These are phyloP conservation scores for Noctua pronuba DNA, from an alignment of 2,888 invertebrate species.

Conservation along the genomic window DNA sequence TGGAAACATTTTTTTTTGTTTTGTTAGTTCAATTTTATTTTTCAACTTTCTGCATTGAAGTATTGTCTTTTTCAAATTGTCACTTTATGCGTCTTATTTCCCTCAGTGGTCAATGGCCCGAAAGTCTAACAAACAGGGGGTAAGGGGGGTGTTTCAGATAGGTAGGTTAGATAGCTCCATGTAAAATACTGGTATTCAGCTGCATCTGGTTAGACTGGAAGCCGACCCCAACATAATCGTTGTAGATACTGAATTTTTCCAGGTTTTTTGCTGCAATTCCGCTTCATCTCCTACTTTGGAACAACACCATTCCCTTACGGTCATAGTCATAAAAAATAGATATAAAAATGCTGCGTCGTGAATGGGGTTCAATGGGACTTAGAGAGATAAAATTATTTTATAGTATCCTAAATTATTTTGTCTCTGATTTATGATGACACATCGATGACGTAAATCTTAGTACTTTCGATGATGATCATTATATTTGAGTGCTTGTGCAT, in stretches of 20 bases:
- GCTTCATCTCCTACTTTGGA: constrained; percentile 10
- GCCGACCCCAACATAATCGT: neutral
- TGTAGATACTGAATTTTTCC: neutral
- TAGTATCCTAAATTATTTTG: constrained; percentile 67
- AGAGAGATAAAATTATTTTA: constrained; percentile 71
- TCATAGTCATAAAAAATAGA: constrained; percentile 75
- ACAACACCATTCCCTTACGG: constrained; percentile 57
- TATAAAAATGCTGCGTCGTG: constrained; percentile 74
- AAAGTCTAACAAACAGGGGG: neutral
- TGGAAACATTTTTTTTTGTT: neutral
- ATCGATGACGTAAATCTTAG: constrained; percentile 51
- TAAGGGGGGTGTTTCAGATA: neutral
- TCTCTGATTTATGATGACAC: constrained; percentile 64
- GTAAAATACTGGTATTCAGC: neutral
- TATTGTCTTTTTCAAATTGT: no score
- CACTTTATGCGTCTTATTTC: neutral
- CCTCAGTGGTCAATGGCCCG: neutral
- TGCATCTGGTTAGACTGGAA: neutral
- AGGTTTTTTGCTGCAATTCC: neutral
- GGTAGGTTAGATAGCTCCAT: neutral
- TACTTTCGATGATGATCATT: constrained; percentile 41
- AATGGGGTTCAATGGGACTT: constrained; percentile 68
- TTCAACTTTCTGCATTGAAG: neutral
- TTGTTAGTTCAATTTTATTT: neutral
- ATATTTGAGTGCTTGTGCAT: constrained; percentile 35